A percentile compares a stretch with the other conserved stretches of the same genome.
phyloP scores from a whole-genome alignment of 2,797 vertebrate species.

The Natrix natrix region DNA sequence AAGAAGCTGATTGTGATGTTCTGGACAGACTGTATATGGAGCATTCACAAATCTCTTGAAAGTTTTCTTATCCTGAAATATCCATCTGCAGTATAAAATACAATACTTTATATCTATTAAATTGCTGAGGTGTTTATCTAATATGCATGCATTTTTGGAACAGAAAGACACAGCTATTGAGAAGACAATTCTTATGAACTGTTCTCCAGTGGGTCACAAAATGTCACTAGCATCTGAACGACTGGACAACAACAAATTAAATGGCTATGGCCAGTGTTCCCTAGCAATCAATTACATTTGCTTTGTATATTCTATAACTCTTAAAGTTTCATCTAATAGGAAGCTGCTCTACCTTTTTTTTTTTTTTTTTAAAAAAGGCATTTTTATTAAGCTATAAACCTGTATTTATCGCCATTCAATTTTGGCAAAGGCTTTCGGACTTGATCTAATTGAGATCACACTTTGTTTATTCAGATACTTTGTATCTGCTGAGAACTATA shows the following conservation, averaged over 20 bases:
- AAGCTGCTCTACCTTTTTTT: not conserved
- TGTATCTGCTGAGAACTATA: not conserved
- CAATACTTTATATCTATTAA: not conserved
- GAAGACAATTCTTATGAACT: not conserved
- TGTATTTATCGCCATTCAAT: not conserved
- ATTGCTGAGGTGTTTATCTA: not conserved
- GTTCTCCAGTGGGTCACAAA: not conserved
- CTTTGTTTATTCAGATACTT: not conserved
- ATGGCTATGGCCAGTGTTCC: not conserved
- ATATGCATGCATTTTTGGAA: not conserved
- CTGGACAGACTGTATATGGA: not conserved
- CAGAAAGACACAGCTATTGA: not conserved
- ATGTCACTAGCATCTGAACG: not conserved
- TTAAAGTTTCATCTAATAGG: not conserved
- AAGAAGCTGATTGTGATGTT: not conserved
- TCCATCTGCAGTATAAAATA: not conserved
- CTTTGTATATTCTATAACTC: not conserved
- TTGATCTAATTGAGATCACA: not conserved
- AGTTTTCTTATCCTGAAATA: not conserved
- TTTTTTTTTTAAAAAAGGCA: not conserved
- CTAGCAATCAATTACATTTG: not conserved
- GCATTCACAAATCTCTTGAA: not conserved
- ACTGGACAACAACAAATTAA: not conserved
- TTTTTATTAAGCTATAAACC: not conserved
- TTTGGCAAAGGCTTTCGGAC: not conserved